phyloP scores from a whole-genome alignment of 2,113 vertebrate species.

The Eira barbara region DNA sequence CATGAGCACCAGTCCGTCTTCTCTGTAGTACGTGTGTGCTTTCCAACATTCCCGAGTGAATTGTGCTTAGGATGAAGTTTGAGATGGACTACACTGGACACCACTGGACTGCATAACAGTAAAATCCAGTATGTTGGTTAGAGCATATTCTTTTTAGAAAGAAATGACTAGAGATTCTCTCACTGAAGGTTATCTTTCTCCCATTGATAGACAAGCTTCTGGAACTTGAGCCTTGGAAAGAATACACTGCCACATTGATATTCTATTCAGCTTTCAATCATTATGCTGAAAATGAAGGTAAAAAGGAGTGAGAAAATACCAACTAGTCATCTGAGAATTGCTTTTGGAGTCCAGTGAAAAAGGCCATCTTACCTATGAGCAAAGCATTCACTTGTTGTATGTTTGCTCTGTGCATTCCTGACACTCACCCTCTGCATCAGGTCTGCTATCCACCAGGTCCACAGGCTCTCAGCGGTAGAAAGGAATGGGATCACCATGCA shows the following conservation, averaged over 20 bases:
- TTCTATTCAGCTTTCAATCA: background rate
- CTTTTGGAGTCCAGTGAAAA: background rate
- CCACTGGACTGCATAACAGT: no score
- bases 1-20: background rate
- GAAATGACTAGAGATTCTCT: background rate
- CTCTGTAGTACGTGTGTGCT: background rate
- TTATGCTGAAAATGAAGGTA: background rate
- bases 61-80: rapidly evolving
- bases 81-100: background rate
- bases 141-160: background rate
- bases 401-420: background rate
- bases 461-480: background rate
- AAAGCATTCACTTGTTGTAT: background rate
- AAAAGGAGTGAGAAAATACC: background rate
- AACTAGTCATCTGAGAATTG: background rate
- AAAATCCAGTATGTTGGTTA: no score
- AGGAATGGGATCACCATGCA: background rate
- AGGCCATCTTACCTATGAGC: background rate
- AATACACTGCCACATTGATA: background rate
- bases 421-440: background rate
- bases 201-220: background rate
- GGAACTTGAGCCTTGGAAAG: no score
- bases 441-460: no score
- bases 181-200: background rate
- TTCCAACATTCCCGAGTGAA: background rate